A percentile compares a stretch with the other conserved stretches of the same genome.
These are phyloP conservation scores for Ammodramus savannarum DNA, from an alignment of 2,113 vertebrate genomes.

Conservation along the genomic window DNA sequence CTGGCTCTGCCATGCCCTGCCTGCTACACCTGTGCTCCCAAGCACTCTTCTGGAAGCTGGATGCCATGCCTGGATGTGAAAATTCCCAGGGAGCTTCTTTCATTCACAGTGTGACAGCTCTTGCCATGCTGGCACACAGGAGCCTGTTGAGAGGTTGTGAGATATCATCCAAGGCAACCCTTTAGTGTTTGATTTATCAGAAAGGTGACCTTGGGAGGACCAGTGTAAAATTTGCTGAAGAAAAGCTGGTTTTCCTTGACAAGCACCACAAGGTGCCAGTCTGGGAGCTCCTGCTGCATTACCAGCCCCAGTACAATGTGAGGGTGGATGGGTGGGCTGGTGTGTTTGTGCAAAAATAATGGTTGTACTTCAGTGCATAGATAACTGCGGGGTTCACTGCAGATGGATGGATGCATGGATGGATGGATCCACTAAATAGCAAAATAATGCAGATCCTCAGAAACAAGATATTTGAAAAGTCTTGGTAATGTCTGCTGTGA, in stretches of 20 bases:
- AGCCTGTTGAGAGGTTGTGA: neutral
- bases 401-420: neutral
- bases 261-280: neutral
- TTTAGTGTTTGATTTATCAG: conserved; percentile 18
- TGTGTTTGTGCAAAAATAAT: neutral
- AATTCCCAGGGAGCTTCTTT: neutral
- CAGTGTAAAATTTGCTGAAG: neutral
- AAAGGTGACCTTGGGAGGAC: neutral
- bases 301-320: neutral
- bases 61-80: neutral
- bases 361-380: neutral
- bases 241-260: conserved; percentile 12
- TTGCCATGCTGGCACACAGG: neutral
- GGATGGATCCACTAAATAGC: neutral
- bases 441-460: conserved; percentile 12
- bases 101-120: neutral
- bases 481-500: neutral
- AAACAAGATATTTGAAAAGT: neutral
- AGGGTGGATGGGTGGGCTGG: neutral
- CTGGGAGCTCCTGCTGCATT: neutral
- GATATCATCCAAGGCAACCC: neutral
- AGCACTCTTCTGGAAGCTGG: neutral
- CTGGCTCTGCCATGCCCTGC: neutral
- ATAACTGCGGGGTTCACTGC: neutral
- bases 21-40: neutral